phyloP scores from a whole-genome alignment of 2,888 invertebrate species.

The Acronicta psi region DNA sequence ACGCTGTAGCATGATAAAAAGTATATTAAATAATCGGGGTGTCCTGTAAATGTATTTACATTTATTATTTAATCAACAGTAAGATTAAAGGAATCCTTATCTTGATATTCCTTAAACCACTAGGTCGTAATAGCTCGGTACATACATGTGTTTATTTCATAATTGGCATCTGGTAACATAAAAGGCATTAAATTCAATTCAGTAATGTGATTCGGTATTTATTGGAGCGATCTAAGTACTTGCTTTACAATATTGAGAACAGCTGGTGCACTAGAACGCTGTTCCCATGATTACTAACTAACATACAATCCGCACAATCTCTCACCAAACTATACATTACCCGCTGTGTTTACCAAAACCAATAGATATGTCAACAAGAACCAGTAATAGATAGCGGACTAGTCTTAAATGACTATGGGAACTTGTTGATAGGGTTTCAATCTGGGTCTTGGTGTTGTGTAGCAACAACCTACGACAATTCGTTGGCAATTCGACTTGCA shows the following conservation, averaged over 20 bases:
- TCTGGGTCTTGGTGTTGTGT: constrained; percentile 51
- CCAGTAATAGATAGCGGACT: constrained; percentile 41
- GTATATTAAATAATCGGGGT: constrained; percentile 2
- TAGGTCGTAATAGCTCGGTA: neutral
- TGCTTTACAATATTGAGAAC: constrained; percentile 70
- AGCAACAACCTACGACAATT: constrained; percentile 50
- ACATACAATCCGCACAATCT: constrained; percentile 41
- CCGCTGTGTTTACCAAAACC: constrained; percentile 17
- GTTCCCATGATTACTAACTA: constrained; percentile 70
- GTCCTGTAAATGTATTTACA: too few species aligned
- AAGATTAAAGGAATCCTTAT: neutral
- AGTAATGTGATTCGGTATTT: constrained; percentile 82
- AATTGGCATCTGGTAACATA: constrained; percentile 66
- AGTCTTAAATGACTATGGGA: constrained; percentile 35
- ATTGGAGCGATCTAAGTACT: constrained; percentile 73
- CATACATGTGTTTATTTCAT: constrained; percentile 60
- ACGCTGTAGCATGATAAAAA: too few species aligned
- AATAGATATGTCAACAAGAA: constrained; percentile 34
- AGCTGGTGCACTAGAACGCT: constrained; percentile 66
- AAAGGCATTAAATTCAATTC: constrained; percentile 73
- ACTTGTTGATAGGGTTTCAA: constrained; percentile 39
- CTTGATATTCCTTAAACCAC: constrained; percentile 19
- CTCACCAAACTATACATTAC: constrained; percentile 36
- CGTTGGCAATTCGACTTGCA: constrained; percentile 42
- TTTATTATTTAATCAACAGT: too few species aligned